phyloP scores from a whole-genome alignment of 2,888 invertebrate genomes.

The Melieria omissa region DNA sequence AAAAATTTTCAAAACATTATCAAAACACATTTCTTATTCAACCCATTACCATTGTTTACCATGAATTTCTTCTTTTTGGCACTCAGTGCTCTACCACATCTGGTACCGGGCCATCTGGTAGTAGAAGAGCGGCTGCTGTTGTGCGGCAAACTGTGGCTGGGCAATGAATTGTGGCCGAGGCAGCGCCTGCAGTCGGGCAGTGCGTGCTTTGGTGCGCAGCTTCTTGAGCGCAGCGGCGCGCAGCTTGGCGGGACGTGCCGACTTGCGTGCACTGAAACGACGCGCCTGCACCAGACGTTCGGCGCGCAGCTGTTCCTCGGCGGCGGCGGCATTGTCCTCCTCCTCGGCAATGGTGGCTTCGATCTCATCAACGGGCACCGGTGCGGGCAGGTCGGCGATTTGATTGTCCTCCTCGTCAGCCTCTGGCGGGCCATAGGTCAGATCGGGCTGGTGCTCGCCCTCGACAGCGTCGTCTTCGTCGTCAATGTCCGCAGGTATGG shows the following conservation, averaged over 20 bases:
- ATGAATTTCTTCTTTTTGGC: background rate
- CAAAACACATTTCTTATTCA: background rate
- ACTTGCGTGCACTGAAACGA: constrained; percentile 36
- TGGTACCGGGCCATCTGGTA: background rate
- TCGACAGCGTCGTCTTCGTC: constrained; percentile 2
- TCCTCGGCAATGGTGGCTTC: constrained; percentile 31
- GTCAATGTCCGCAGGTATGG: constrained; percentile 4
- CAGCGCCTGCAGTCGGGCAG: constrained; percentile 38
- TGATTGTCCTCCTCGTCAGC: constrained; percentile 33
- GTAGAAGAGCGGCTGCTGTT: constrained; percentile 11
- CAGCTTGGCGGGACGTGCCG: constrained; percentile 44
- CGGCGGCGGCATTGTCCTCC: constrained; percentile 29
- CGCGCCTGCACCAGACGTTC: constrained; percentile 44
- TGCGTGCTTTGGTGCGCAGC: background rate
- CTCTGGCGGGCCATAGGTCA: constrained; percentile 41
- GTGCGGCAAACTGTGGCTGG: constrained; percentile 36
- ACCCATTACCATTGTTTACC: background rate
- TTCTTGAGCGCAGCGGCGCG: constrained; percentile 32
- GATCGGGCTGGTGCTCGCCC: constrained; percentile 40
- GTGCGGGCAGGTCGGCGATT: background rate
- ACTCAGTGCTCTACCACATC: constrained; percentile 6
- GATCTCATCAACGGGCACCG: constrained; percentile 18
- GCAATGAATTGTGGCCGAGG: constrained; percentile 29
- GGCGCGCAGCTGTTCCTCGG: constrained; percentile 28
- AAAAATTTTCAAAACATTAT: background rate